These are phyloP conservation scores for Caenorhabditis virilis DNA, from an alignment of 2,888 invertebrate species.

Conservation along the genomic window DNA sequence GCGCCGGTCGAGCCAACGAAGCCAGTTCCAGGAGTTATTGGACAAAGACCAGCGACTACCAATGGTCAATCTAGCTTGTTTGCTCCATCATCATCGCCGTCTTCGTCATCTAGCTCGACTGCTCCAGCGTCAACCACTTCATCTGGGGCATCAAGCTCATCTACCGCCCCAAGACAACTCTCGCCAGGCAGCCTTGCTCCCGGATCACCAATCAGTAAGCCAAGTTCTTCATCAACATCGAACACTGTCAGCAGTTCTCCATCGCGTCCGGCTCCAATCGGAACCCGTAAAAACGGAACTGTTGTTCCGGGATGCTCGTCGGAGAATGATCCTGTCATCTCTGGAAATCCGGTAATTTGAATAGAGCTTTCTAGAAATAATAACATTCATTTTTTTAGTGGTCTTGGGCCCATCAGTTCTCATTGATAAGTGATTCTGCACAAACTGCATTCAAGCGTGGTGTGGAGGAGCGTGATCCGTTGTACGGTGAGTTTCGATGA, in stretches of 20 bases:
- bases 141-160: not conserved
- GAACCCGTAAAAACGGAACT: constrained; percentile 23
- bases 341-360: constrained; percentile 4
- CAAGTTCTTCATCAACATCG: constrained; percentile 1
- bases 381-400: constrained; percentile 14
- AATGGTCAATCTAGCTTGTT: too few species aligned
- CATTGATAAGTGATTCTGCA: constrained; percentile 7
- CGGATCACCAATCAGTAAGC: constrained; percentile 10
- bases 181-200: constrained; percentile 10
- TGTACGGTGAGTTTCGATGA: not conserved
- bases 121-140: not conserved
- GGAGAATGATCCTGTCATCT: not conserved
- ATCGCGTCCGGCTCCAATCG: constrained; percentile 30
- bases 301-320: constrained; percentile 11
- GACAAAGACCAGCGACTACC: not conserved
- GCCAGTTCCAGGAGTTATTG: constrained; percentile 29
- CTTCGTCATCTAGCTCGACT: not conserved
- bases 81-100: not conserved
- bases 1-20: constrained; percentile 30
- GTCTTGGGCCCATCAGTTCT: constrained; percentile 16
- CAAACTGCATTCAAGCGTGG: constrained; percentile 4
- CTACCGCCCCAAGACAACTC: constrained; percentile 1
- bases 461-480: not conserved
- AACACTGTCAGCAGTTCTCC: constrained; percentile 1
- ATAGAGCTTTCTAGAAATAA: too few species aligned